Evolutionary conservation across 2,888 invertebrate genomes (phyloP), one percentile per base, ranked within the genome.

Genomic region (Caenorhabditis angaria): DNA sequence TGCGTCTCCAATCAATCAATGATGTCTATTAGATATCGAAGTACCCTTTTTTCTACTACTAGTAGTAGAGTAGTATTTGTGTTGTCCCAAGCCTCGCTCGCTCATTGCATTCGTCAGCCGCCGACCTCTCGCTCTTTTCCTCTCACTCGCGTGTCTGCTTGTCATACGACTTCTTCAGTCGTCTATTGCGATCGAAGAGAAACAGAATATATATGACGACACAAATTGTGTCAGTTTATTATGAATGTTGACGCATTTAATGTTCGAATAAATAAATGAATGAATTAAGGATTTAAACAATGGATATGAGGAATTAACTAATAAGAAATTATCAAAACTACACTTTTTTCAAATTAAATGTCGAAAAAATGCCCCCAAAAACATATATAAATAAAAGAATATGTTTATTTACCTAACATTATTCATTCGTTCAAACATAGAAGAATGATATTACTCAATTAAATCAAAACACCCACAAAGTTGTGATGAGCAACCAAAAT

Each of bases 1-100:
- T 41, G 41, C 41, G 41, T 41, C 41, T 41, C 41, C 41, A 41
- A 41, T 41, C 41, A 41, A 41, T 41, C 41, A 41, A 41, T 41
- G 41, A 41, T 41, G 41, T 41, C 41, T 41, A 41, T 41, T 41
- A 41, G 41, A 41, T 41, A 41, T 41, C 41, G 41, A 41, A 41
- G 41, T 41, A 41, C 41, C 41, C 41, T 41, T 41, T 41, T 41
- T 18, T 10, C 41, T 41, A 41, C 41, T 41, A 41, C 41, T 41
- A 41, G 14, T 41, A 41, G 41, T 41, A 41, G 41, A 41, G 41
- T 41, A 41, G 41, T 41, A 41, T 41, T 41, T 41, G 41, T 41
- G 18, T 12, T 41, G 41, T 41, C 41, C 41, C n/a, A n/a, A n/a
- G n/a, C n/a, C 32, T 32, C 32, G 12, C 32, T 41, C 41, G 41